These are phyloP conservation scores for Bombus cullumanus DNA, from an alignment of 1,140 invertebrate genomes.

Conservation along the genomic window DNA sequence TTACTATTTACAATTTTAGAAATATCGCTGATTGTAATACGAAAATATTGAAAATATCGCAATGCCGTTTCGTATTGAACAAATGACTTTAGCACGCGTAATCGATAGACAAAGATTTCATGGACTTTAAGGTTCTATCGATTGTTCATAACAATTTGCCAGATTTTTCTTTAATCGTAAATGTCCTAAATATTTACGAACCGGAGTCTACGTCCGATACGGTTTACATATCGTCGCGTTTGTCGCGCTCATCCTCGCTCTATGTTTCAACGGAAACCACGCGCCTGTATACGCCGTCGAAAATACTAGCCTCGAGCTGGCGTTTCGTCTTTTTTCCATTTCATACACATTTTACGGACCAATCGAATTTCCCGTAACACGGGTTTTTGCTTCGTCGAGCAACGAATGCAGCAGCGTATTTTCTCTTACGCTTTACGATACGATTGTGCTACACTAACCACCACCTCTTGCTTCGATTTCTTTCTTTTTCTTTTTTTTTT, in stretches of 20 bases:
- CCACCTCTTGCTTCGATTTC: constrained; percentile 72
- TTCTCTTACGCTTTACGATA: constrained; percentile 1
- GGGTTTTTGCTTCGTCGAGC: background rate
- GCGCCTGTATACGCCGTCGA: too few relatives aligned
- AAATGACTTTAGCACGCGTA: too few relatives aligned
- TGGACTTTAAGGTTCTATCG: background rate
- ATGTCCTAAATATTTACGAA: background rate
- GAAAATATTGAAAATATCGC: too few relatives aligned
- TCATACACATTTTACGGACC: background rate
- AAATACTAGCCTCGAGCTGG: background rate
- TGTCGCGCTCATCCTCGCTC: background rate
- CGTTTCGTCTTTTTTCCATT: background rate
- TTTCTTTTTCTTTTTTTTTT: constrained; percentile 76
- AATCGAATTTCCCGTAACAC: constrained; percentile 15
- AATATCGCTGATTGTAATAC: too few relatives aligned
- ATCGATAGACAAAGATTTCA: too few relatives aligned
- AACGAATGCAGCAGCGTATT: constrained; percentile 11
- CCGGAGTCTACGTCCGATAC: background rate
- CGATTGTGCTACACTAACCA: constrained; percentile 73
- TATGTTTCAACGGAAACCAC: background rate
- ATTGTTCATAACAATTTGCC: background rate
- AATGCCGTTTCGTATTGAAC: too few relatives aligned
- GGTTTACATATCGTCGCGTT: background rate
- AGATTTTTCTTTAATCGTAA: background rate
- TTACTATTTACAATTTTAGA: too few relatives aligned